Base-by-base conservation (phyloP, 2,797 vertebrate genomes). In the Kryptopterus vitreolus region DNA sequence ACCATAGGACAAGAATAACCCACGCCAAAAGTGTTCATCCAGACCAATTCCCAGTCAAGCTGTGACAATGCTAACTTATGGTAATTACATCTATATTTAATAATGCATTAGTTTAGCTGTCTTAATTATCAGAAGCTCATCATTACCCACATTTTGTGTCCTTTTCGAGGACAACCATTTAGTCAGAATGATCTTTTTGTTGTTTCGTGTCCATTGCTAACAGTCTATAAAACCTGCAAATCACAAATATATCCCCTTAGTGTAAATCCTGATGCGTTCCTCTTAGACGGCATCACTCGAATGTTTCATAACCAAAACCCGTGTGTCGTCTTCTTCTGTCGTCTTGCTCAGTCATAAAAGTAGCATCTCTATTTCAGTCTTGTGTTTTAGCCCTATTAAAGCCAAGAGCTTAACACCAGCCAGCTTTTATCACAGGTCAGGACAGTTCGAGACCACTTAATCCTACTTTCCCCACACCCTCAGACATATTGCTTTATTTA, bases 361-460 rank as follows among this genome's bases (percentile, higher is more conserved):
- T 11, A 77, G 35, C 35, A 26, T 77, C 72, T 81, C 66, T 77
- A 72, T 82, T 77, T 82, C 66, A 82, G 75, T 62, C 74, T 58
- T 33, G 26, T 77, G 31, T 69, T 59, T 59, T 61, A 70, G 29
- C 55, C 43, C 48, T 52, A n/a, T 71, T 33, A 55, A 77, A 72
- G 46, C 75, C 63, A 46, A n/a, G 31, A 71, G 75, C 75, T 82
- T 82, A 82, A 70, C 66, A 20, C 8, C 31, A 16, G 48, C 59
- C 58, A 80, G 50, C 24, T 38, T 70, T 69, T 48, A 76, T 76
- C 31, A 62, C 31, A 43, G 66, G 66, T 48, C 66, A 72, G 58
- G 22, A 52, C 20, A 52, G 74, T 53, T 61, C 57, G 15, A 62
- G 43, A 76, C 26, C 52, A 53, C 62, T 52, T 70, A 33, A 59